Percentiles rank a stretch among this genome's conserved stretches.
Conservation (phyloP, 1,140 invertebrate genomes). For the Drosophila pandora region DNA sequence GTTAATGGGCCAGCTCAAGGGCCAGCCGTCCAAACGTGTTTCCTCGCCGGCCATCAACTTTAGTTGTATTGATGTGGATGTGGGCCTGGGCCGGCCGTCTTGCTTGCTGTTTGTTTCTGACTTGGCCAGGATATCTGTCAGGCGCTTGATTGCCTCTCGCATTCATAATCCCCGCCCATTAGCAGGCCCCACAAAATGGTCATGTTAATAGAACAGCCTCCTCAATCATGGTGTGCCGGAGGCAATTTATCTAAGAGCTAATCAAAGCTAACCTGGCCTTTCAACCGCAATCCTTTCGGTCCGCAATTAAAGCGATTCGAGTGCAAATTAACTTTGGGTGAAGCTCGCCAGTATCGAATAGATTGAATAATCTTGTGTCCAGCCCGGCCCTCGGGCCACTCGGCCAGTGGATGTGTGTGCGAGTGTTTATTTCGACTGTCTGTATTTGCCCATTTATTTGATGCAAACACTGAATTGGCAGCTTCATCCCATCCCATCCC, state of each 20-base stretch:
- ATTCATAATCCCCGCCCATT: slow-evolving; percentile 63
- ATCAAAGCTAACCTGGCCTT: slow-evolving; percentile 59
- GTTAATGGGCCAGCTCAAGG: slow-evolving; percentile 67
- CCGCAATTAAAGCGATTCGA: slow-evolving; percentile 54
- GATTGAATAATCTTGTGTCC: slow-evolving; percentile 62
- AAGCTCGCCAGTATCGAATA: slow-evolving; percentile 49
- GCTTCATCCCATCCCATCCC: neutral
- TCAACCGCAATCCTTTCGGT: slow-evolving; percentile 51
- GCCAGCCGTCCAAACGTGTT: slow-evolving; percentile 41
- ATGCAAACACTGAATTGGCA: slow-evolving; percentile 41
- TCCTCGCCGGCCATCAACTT: slow-evolving; percentile 28
- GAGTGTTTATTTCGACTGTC: slow-evolving; percentile 34
- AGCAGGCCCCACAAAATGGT: slow-evolving; percentile 50
- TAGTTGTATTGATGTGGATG: slow-evolving; percentile 53
- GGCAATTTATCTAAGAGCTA: slow-evolving; percentile 73
- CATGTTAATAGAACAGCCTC: slow-evolving; percentile 42
- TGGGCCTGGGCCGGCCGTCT: slow-evolving; percentile 3
- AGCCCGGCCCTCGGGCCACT: slow-evolving; percentile 10
- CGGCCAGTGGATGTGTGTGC: neutral
- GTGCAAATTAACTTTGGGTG: slow-evolving; percentile 50
- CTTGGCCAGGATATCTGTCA: slow-evolving; percentile 44
- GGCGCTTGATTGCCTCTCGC: slow-evolving; percentile 47
- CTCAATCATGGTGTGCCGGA: slow-evolving; percentile 50
- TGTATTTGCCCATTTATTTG: slow-evolving; percentile 67
- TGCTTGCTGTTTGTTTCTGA: slow-evolving; percentile 36